Evolutionary conservation across 2,888 invertebrate species (phyloP).

Genomic region (Erebia aethiops): DNA sequence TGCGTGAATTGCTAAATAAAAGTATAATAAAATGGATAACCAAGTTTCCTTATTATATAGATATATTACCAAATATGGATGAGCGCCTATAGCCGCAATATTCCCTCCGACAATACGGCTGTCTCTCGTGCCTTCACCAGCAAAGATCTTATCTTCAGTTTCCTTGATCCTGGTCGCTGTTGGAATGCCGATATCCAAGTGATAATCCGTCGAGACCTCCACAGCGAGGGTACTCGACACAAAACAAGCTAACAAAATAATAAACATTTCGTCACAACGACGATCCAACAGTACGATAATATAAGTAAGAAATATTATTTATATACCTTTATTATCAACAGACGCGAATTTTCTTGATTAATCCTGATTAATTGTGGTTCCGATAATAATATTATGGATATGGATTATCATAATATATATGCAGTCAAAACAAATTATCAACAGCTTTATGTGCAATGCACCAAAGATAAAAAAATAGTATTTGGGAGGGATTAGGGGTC

Average conservation of each 20-base stretch:
- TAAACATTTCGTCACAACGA: constrained; percentile 25
- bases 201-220: constrained; percentile 51
- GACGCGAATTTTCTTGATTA: constrained; percentile 22
- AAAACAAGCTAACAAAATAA: constrained; percentile 24
- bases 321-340: constrained; percentile 24
- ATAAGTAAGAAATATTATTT: constrained; percentile 3
- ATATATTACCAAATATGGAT: constrained; percentile 50
- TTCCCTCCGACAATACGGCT: constrained; percentile 59
- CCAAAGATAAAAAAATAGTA: no score
- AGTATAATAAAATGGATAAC: no score
- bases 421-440: constrained; percentile 2
- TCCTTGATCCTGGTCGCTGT: constrained; percentile 56
- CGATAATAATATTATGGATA: neutral
- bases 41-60: no score
- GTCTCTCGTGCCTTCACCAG: constrained; percentile 14
- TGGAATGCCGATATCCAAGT: constrained; percentile 59
- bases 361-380: neutral
- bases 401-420: neutral
- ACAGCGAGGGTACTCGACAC: constrained; percentile 45
- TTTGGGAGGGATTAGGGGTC: no score
- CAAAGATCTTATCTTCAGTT: constrained; percentile 46
- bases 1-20: no score
- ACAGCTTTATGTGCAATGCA: neutral
- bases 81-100: constrained; percentile 48
- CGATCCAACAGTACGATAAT: constrained; percentile 11